Percentiles rank a stretch among this genome's conserved stretches.
phyloP scores from a whole-genome alignment of 2,888 invertebrate genomes.

The Halocaridina rubra region DNA sequence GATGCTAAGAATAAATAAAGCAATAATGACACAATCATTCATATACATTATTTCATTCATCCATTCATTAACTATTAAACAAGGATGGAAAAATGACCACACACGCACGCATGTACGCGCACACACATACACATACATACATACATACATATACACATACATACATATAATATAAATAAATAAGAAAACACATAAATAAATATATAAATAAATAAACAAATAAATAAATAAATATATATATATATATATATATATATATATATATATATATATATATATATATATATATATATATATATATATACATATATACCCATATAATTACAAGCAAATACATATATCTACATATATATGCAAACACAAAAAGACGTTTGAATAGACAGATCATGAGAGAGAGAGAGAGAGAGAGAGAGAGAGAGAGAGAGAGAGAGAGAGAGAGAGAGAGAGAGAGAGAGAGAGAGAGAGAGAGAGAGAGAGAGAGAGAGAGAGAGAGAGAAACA shows the following conservation, averaged over 20 bases:
- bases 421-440: neutral
- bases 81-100: neutral
- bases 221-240: slow-evolving; percentile 5
- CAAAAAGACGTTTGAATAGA: neutral
- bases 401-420: slow-evolving; percentile 17
- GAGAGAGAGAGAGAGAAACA: neutral
- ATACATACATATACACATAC: neutral
- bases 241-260: slow-evolving; percentile 7
- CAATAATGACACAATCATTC: no score
- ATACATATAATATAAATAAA: neutral
- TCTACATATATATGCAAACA: neutral
- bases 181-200: neutral
- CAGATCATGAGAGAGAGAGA: slow-evolving; percentile 7
- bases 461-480: neutral
- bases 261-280: slow-evolving; percentile 3
- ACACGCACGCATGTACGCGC: no score
- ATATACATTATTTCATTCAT: no score
- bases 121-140: no score
- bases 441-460: neutral
- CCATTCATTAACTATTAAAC: neutral
- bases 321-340: neutral
- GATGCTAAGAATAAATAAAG: no score
- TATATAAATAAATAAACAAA: neutral
- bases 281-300: slow-evolving; percentile 17
- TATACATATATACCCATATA: slow-evolving; percentile 4